Base-by-base conservation (phyloP, 2,888 invertebrate genomes). In the Carcina quercana region DNA sequence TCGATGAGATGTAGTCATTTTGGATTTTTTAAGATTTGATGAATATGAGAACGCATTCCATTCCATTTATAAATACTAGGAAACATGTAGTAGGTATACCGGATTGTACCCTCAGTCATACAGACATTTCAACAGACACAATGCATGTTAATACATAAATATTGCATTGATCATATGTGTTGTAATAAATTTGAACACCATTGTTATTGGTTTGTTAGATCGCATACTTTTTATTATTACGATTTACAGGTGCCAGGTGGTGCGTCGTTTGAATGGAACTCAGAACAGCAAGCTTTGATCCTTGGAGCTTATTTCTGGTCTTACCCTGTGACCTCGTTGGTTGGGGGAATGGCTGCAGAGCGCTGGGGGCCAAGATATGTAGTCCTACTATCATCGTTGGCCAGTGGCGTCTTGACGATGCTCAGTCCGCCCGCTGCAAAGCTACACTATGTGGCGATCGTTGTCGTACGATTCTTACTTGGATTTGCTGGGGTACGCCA, bases 221-320 rank as follows among this genome's bases (percentile, higher is more conserved):
- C 13, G 25, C n/a, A 5, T 13, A 25, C 5, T 12, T 15, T 24
- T 25, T 17, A 15, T 38, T 40, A 38, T 40, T 37, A 12, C 17
- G 10, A 29, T 35, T 35, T 35, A 2, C 36, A 61, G 58, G 45
- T 55, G 1, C 50, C 55, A 10, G 66, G 57, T 17, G 66, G 64
- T 10, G 72, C 52, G 1, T 55, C 67, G 2, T 84, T 83, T 37
- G 64, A 80, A 35, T 91, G 91, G 91, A 78, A 84, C 12, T 60
- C 79, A 15, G 78, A 85, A 27, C 85, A 88, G 45, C 90, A 91
- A 61, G 89, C 89, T 1, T 54, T 87, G 17, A 85, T 91, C 6
- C 62, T 91, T 14, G 90, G 90, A 1, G 82, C 89, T 0, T 91
- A 89, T 49, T 91, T 90, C 56, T 91, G 90, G 87, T 89, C 90